phyloP scores from a whole-genome alignment of 2,888 invertebrate genomes.

The Prosopocoilus inquinatus region DNA sequence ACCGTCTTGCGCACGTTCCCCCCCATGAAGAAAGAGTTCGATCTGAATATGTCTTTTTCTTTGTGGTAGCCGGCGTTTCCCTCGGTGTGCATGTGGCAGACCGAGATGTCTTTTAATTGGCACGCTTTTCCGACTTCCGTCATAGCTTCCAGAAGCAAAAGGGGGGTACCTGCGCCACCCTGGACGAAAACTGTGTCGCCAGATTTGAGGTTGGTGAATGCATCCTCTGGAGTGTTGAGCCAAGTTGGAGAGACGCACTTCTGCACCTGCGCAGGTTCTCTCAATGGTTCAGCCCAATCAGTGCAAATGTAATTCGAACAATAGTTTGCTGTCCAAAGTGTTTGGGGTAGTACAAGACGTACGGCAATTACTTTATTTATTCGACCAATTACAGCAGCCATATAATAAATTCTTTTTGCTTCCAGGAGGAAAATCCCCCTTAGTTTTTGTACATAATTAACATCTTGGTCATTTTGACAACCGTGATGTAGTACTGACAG shows the following conservation, averaged over 20 bases:
- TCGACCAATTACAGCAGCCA: too few species aligned
- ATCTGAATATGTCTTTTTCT: slow-evolving; percentile 57
- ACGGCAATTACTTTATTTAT: too few species aligned
- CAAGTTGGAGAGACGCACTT: neutral
- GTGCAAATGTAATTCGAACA: too few species aligned
- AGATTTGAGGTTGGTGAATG: neutral
- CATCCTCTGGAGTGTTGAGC: neutral
- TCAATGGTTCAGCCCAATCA: neutral
- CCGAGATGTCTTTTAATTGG: slow-evolving; percentile 53
- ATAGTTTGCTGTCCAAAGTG: too few species aligned
- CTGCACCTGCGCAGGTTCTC: neutral
- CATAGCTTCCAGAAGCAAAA: slow-evolving; percentile 56
- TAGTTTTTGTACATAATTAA: too few species aligned
- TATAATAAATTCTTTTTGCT: too few species aligned
- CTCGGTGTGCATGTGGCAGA: slow-evolving; percentile 61
- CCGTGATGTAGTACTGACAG: too few species aligned
- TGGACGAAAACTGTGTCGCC: slow-evolving; percentile 54
- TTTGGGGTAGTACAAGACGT: too few species aligned
- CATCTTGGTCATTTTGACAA: too few species aligned
- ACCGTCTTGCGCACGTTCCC: slow-evolving; percentile 57
- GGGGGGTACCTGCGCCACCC: slow-evolving; percentile 63
- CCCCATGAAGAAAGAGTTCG: slow-evolving; percentile 60
- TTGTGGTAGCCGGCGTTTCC: slow-evolving; percentile 56
- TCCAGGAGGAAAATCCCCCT: too few species aligned
- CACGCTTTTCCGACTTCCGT: slow-evolving; percentile 55